Conservation (phyloP, 2,113 vertebrate species). For the Cyprinodon tularosa region DNA sequence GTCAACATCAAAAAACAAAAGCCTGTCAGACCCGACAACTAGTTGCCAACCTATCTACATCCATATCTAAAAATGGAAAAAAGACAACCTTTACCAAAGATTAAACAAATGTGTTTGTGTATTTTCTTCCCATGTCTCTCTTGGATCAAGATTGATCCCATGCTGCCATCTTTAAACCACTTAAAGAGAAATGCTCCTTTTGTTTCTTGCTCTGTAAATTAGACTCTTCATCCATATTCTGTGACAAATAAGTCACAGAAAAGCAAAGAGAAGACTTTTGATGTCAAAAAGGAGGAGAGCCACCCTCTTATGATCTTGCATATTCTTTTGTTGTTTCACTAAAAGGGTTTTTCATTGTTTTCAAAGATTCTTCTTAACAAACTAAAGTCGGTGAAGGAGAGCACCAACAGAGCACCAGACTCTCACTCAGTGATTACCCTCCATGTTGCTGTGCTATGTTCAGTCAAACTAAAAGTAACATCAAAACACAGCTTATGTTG, state of each 20-base stretch:
- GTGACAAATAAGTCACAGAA: constrained; percentile 26
- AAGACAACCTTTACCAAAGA: constrained; percentile 19
- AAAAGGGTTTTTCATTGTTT: constrained; percentile 49
- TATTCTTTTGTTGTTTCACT: constrained; percentile 43
- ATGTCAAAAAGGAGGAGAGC: constrained; percentile 47
- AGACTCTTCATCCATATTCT: constrained; percentile 23
- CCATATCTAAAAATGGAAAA: constrained; percentile 56
- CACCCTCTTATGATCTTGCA: constrained; percentile 41
- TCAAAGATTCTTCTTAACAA: constrained; percentile 53
- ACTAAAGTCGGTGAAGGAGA: constrained; percentile 54
- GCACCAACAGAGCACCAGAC: constrained; percentile 21
- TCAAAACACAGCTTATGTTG: constrained; percentile 16
- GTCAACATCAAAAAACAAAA: constrained; percentile 8
- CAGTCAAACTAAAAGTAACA: constrained; percentile 7
- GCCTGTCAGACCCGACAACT: constrained; percentile 4
- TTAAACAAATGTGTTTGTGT: constrained; percentile 5
- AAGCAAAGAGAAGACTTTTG: constrained; percentile 50
- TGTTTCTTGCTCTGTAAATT: constrained; percentile 32
- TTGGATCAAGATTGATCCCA: constrained; percentile 41
- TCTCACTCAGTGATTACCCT: constrained; percentile 21
- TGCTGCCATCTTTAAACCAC: constrained; percentile 48
- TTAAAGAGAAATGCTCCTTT: constrained; percentile 33
- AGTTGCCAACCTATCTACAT: constrained; percentile 28
- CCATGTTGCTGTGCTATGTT: background rate
- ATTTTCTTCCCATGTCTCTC: constrained; percentile 34